Evolutionary conservation across 2,113 vertebrate species (phyloP).

Genomic region (Marmota monax): DNA sequence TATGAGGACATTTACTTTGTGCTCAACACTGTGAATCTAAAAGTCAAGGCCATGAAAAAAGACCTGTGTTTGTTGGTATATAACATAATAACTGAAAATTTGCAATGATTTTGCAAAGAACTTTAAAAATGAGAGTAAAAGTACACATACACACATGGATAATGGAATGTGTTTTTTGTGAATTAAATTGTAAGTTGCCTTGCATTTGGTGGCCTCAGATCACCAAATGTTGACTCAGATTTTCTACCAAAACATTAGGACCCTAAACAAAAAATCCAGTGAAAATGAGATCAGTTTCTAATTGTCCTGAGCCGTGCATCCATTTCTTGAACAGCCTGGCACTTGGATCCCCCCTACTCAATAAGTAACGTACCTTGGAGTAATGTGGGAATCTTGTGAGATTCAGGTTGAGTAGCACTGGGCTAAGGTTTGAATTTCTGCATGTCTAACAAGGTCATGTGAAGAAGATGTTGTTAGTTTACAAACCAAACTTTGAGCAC

Average conservation of each 20-base stretch:
- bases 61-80: background rate
- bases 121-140: background rate
- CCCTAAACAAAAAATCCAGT: background rate
- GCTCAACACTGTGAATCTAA: background rate
- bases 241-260: background rate
- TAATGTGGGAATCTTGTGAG: background rate
- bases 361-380: too few species aligned
- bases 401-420: background rate
- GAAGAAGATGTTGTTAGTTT: background rate
- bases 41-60: background rate
- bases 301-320: background rate
- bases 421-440: background rate
- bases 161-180: background rate
- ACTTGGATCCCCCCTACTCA: background rate
- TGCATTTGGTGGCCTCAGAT: background rate
- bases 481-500: background rate
- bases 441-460: background rate
- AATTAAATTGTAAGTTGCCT: background rate
- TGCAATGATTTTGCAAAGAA: background rate
- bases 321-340: background rate
- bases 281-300: background rate
- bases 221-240: background rate
- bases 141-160: background rate
- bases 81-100: background rate
- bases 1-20: background rate